These are phyloP conservation scores for Hexactinellida sp. DNA, from an alignment of 37 sponge, comb jelly and placozoan species.

Conservation along the genomic window DNA sequence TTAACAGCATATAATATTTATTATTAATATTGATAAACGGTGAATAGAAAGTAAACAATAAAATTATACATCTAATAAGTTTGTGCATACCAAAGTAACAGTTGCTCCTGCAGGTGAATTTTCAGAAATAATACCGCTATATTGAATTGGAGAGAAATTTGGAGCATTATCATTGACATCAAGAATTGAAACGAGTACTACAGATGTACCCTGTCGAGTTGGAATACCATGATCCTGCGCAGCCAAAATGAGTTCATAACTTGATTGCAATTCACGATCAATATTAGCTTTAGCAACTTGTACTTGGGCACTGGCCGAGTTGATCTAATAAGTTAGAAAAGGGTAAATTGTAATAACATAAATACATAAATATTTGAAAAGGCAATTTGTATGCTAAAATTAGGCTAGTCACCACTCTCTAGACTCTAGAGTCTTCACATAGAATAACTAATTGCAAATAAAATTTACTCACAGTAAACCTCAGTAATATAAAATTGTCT, in stretches of 20 bases:
- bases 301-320: not conserved
- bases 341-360: no score
- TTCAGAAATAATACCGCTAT: not conserved
- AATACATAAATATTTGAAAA: no score
- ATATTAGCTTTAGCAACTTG: not conserved
- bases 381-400: no score
- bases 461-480: no score
- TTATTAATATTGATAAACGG: not conserved
- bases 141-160: not conserved
- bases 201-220: not conserved
- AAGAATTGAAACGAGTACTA: not conserved
- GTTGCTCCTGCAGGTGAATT: not conserved
- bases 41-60: not conserved
- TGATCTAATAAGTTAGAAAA: no score
- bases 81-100: not conserved
- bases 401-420: no score
- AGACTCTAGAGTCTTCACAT: no score
- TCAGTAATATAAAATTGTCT: no score
- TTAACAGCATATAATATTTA: no score
- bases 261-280: not conserved
- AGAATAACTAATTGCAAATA: no score
- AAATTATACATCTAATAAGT: not conserved
- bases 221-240: constrained; percentile 9
- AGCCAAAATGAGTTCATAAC: not conserved
- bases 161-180: constrained; percentile 25